A percentile compares a stretch with the other conserved stretches of the same genome.
Evolutionary conservation across 2,797 vertebrate genomes (phyloP).

Genomic region (Botia kubotai): DNA sequence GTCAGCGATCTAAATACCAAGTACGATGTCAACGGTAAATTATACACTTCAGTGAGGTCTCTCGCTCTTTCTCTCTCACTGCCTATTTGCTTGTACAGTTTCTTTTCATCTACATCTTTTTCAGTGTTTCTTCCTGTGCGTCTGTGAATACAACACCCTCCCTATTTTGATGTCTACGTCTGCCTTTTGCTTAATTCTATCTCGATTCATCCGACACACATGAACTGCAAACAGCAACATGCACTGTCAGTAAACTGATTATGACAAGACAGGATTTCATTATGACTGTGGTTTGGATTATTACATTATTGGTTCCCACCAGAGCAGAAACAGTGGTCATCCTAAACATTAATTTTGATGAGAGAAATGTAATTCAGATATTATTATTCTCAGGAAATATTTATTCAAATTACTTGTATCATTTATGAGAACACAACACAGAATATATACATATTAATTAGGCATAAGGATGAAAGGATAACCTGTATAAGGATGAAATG

Average conservation of each 20-base stretch:
- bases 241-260: neutral
- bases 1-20: constrained; percentile 80
- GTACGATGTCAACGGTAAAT: constrained; percentile 74
- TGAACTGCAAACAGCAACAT: neutral
- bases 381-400: neutral
- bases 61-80: constrained; percentile 35
- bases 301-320: neutral
- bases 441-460: neutral
- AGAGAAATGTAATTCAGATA: neutral
- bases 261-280: neutral
- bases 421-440: neutral
- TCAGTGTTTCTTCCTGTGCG: neutral
- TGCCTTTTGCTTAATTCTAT: constrained; percentile 5
- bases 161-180: neutral
- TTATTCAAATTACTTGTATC: neutral
- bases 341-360: neutral
- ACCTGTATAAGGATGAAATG: too few relatives aligned
- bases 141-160: neutral
- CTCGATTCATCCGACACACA: neutral
- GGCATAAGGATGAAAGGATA: neutral
- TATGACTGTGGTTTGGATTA: neutral
- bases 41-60: constrained; percentile 66
- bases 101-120: constrained; percentile 25
- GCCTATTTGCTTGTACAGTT: constrained; percentile 23
- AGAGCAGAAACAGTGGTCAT: neutral